A percentile compares a stretch with the other conserved stretches of the same genome.
Conservation (phyloP, 2,888 invertebrate species). For the Stenoptilia bipunctidactyla region DNA sequence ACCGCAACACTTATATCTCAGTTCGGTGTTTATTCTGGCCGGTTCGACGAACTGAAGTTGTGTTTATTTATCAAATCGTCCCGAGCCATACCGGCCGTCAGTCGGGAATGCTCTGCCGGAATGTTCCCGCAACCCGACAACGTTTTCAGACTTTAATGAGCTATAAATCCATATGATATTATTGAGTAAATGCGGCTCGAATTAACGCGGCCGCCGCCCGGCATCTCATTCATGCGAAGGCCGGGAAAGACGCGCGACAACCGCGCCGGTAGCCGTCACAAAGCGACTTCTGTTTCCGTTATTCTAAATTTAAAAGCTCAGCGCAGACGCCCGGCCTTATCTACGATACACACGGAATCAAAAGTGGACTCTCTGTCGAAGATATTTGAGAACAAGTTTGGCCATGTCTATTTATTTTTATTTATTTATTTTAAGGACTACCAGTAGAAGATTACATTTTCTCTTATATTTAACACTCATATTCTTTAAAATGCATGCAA, state of each 20-base stretch:
- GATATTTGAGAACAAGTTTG: constrained; percentile 28
- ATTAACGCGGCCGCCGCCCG: constrained; percentile 21
- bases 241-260: constrained; percentile 42
- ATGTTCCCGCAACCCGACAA: constrained; percentile 18
- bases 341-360: constrained; percentile 15
- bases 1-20: constrained; percentile 29
- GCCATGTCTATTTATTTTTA: too few species aligned
- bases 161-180: constrained; percentile 47
- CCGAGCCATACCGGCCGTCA: constrained; percentile 19
- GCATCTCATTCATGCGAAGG: constrained; percentile 61
- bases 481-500: too few species aligned
- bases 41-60: constrained; percentile 39
- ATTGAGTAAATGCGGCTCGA: constrained; percentile 35
- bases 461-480: too few species aligned
- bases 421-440: too few species aligned
- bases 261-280: constrained; percentile 18
- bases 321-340: constrained; percentile 27
- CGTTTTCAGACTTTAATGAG: constrained; percentile 34
- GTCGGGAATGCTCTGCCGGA: constrained; percentile 12
- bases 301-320: constrained; percentile 56
- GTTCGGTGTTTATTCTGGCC: constrained; percentile 31
- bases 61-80: constrained; percentile 36
- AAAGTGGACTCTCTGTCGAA: constrained; percentile 31
- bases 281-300: constrained; percentile 47
- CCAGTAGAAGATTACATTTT: too few species aligned